A percentile compares a stretch with the other conserved stretches of the same genome.
These are phyloP conservation scores for Brachionus asplanchnoidis DNA, from an alignment of 1,140 invertebrate species.

Conservation along the genomic window DNA sequence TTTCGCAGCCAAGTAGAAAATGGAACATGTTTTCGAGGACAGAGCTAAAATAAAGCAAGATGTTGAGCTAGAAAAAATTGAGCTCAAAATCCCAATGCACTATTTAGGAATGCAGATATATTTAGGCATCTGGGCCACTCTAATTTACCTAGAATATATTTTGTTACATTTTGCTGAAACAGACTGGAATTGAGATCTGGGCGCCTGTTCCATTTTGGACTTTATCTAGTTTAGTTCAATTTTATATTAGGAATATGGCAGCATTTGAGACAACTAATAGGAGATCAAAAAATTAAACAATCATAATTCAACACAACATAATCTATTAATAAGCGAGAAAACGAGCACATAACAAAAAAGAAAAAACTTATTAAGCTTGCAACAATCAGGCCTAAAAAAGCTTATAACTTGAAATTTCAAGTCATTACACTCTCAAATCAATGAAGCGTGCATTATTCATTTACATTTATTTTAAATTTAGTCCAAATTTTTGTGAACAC, in stretches of 20 bases:
- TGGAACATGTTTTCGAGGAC: not conserved
- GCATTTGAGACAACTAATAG: not conserved
- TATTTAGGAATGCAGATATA: not conserved
- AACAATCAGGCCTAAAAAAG: conserved; percentile 9
- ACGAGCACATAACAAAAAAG: not conserved
- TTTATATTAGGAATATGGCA: not conserved
- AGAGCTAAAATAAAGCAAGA: not conserved
- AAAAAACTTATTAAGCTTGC: not conserved
- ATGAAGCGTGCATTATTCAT: conserved; percentile 26
- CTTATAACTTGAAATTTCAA: conserved; percentile 31
- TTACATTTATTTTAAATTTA: conserved; percentile 12
- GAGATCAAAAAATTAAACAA: not conserved
- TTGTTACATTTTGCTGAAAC: not conserved
- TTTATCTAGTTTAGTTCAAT: not conserved
- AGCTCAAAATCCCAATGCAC: not conserved
- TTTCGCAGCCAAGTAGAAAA: not conserved
- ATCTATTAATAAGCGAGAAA: not conserved
- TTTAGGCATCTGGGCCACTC: not conserved
- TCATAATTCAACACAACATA: not conserved
- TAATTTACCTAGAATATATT: not conserved
- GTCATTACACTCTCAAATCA: conserved; percentile 36
- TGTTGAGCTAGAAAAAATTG: not conserved
- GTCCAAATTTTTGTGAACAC: not conserved
- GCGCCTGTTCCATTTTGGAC: not conserved
- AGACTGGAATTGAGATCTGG: not conserved